Evolutionary conservation across 2,797 vertebrate genomes (phyloP).

Genomic region (Euphonia xanthogaster): DNA sequence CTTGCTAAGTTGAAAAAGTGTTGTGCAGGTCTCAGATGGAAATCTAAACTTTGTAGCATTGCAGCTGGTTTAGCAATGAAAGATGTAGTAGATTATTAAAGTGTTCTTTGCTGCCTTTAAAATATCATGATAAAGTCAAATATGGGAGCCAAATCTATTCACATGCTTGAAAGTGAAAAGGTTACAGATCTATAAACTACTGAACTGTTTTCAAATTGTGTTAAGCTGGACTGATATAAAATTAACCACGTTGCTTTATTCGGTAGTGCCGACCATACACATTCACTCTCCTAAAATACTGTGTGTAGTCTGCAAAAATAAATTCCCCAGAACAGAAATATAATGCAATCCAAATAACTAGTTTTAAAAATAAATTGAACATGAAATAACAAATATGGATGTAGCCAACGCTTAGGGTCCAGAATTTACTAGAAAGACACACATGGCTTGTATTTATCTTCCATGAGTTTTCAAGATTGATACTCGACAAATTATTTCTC

Average conservation of each 20-base stretch:
- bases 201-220: not conserved
- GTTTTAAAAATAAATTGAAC: constrained; percentile 59
- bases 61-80: not conserved
- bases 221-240: not conserved
- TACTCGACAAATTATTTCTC: constrained; percentile 31
- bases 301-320: not conserved
- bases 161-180: not conserved
- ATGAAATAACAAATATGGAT: constrained; percentile 62
- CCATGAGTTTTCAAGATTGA: constrained; percentile 43
- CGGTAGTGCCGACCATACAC: not conserved
- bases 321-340: constrained; percentile 28
- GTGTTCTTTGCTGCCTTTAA: not conserved
- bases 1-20: not conserved
- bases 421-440: constrained; percentile 51
- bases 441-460: constrained; percentile 63
- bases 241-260: not conserved
- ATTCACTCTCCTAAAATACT: not conserved
- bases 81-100: not conserved
- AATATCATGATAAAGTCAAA: not conserved
- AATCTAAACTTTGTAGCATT: not conserved
- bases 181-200: not conserved
- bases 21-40: not conserved
- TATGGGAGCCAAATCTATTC: not conserved
- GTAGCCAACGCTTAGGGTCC: constrained; percentile 26
- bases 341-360: constrained; percentile 22